phyloP scores from a whole-genome alignment of 2,113 vertebrate species.

The Pogona vitticeps region DNA sequence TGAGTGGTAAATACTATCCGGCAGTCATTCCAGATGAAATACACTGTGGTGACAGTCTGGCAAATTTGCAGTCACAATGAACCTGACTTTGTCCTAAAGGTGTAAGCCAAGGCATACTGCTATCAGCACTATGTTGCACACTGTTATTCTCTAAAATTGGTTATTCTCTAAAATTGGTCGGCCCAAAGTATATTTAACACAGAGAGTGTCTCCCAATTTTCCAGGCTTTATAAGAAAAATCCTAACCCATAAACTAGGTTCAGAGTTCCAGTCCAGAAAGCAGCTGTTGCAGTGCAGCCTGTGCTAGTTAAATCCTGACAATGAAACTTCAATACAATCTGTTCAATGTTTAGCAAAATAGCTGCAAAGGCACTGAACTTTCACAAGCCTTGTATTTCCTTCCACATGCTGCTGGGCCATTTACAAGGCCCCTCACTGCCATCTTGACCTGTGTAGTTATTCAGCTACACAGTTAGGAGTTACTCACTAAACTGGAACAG shows the following conservation, averaged over 20 bases:
- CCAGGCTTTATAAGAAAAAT: not conserved
- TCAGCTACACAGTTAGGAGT: not conserved
- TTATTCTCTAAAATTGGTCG: not conserved
- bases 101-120: slow-evolving; percentile 1
- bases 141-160: not conserved
- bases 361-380: not conserved
- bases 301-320: slow-evolving; percentile 9
- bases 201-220: not conserved
- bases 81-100: slow-evolving; percentile 33
- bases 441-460: not conserved
- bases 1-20: not conserved
- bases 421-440: not conserved
- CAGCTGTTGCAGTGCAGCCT: not conserved
- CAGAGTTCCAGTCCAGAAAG: not conserved
- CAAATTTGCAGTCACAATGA: slow-evolving; percentile 21
- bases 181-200: not conserved
- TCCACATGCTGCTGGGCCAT: not conserved
- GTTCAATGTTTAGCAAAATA: not conserved
- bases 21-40: not conserved
- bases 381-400: not conserved
- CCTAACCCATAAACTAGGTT: not conserved
- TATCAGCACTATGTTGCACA: not conserved
- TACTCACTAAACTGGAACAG: slow-evolving; percentile 1
- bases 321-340: slow-evolving; percentile 10
- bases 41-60: not conserved